Percentiles rank a stretch among this genome's conserved stretches.
phyloP scores from a whole-genome alignment of 2,113 vertebrate genomes.

The Psophia crepitans region DNA sequence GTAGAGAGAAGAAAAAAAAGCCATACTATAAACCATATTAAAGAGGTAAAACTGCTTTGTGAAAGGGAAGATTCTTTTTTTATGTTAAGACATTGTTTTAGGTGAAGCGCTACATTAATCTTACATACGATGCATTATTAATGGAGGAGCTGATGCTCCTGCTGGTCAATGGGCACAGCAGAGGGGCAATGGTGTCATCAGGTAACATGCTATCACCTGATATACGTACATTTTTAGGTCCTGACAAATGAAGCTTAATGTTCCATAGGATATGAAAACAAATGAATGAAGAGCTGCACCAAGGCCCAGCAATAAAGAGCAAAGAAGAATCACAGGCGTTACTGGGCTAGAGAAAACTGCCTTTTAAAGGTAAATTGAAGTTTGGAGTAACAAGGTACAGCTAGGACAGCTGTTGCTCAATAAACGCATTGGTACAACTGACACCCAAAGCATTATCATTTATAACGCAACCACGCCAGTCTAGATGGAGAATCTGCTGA shows the following conservation, averaged over 20 bases:
- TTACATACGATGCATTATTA: background rate
- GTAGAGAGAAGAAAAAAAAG: background rate
- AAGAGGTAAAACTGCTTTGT: background rate
- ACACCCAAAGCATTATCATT: background rate
- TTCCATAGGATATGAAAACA: background rate
- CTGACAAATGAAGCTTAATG: background rate
- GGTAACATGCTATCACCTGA: background rate
- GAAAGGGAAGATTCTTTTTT: background rate
- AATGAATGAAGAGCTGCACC: background rate
- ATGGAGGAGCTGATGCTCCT: background rate
- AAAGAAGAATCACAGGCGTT: background rate
- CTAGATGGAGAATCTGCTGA: background rate
- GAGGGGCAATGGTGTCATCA: background rate
- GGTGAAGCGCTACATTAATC: background rate
- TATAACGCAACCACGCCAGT: rapidly evolving
- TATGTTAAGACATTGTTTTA: background rate
- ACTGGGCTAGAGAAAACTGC: background rate
- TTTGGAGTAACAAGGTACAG: background rate
- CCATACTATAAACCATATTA: background rate
- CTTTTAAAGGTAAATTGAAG: background rate
- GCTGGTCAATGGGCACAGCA: background rate
- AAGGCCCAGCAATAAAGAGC: background rate
- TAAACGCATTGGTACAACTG: background rate
- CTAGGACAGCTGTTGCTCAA: background rate
- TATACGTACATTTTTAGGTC: background rate